phyloP scores from a whole-genome alignment of 2,888 invertebrate genomes.

The Amaurobius ferox region DNA sequence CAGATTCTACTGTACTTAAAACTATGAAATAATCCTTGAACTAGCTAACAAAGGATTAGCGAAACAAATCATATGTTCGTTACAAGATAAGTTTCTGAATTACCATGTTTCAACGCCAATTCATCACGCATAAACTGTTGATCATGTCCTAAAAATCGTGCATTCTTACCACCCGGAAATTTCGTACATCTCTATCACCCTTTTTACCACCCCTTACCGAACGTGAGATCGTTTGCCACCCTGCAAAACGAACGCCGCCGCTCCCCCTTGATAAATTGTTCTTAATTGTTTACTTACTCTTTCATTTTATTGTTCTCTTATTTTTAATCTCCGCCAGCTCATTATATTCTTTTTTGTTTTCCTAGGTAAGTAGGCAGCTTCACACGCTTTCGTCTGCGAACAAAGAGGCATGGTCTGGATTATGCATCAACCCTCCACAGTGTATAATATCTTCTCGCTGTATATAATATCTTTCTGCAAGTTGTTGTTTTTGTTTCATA shows the following conservation, averaged over 20 bases:
- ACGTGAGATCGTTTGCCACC: conserved; percentile 9
- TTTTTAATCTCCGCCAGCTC: neutral
- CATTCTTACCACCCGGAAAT: conserved; percentile 9
- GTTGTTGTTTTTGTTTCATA: too few relatives aligned
- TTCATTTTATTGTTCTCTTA: neutral
- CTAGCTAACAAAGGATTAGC: too few relatives aligned
- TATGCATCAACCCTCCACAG: neutral
- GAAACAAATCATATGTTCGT: too few relatives aligned
- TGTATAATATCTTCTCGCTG: neutral
- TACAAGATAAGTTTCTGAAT: too few relatives aligned
- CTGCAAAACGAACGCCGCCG: neutral
- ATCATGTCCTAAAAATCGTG: conserved; percentile 1
- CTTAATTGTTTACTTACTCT: conserved; percentile 10
- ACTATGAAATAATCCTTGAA: too few relatives aligned
- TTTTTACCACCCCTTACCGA: neutral
- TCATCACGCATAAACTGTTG: neutral
- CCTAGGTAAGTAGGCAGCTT: neutral
- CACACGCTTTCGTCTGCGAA: neutral
- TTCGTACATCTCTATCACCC: conserved; percentile 16
- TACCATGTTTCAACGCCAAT: neutral
- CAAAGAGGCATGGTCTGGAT: neutral
- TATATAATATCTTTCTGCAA: neutral
- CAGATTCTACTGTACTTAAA: too few relatives aligned
- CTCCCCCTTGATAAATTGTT: conserved; percentile 12
- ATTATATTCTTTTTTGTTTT: conserved; percentile 6